Evolutionary conservation across 2,797 vertebrate genomes (phyloP), one percentile per base, ranked within the genome.

Genomic region (Xiphorhynchus erythropygius): DNA sequence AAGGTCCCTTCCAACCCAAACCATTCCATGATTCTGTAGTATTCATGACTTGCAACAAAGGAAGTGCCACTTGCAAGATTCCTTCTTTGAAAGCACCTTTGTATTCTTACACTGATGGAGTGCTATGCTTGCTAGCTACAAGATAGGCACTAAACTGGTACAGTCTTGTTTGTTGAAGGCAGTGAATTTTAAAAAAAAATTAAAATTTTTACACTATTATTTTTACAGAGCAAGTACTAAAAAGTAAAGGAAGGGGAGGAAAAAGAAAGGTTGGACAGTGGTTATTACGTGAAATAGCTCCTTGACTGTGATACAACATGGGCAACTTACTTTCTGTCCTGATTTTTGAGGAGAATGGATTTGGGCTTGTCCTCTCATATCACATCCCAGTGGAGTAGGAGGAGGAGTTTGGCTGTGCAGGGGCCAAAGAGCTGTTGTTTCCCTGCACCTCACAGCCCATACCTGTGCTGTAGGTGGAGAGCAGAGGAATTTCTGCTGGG

Each of bases 361-460:
- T 86, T 84, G 62, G n/a, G 35, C 12, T 92, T 84, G 85, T 65
- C 19, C 13, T 70, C 27, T 70, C 24, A 1, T 33, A 1, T n/a
- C 47, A 9, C 25, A 63, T 30, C 24, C 27, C 15, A 18, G 18
- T 32, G 59, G 46, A 35, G 27, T 18, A 39, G 62, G 9, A 84
- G 64, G 42, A 65, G 32, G 13, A 41, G 18, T 10, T 21, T 18
- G 30, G 30, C 27, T 59, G 35, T 73, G 46, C 16, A 21, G 50
- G 13, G 6, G 10, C n/a, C 0, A 0, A 64, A 49, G 35, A 65
- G 13, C 70, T 76, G 35, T 42, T 19, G 19, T 46, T 79, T 25
- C 13, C 35, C 30, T 69, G 32, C 7, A 22, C 8, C 22, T 69
- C 3, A 1, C 25, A 74, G 73, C 2, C 1, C 37, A 19, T 86